A percentile compares a stretch with the other conserved stretches of the same genome.
phyloP scores from a whole-genome alignment of 2,888 invertebrate genomes.

The Aphidius colemani region DNA sequence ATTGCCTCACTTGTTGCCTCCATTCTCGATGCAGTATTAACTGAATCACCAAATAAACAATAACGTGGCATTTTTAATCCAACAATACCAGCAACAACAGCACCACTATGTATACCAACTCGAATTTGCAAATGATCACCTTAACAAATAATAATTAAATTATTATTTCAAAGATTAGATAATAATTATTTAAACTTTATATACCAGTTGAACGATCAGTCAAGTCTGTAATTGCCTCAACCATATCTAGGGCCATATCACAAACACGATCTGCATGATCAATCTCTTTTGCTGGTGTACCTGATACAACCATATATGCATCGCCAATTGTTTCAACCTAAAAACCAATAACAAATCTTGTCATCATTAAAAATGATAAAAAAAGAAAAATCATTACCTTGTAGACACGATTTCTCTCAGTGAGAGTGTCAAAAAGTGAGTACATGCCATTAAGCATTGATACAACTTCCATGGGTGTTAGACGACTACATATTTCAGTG shows the following conservation, averaged over 20 bases:
- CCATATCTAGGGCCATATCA: constrained; percentile 96
- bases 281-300: constrained; percentile 87
- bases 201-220: constrained; percentile 90
- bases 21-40: constrained; percentile 91
- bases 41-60: constrained; percentile 88
- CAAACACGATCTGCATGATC: constrained; percentile 92
- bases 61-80: constrained; percentile 88
- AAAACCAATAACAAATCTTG: background rate
- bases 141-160: constrained; percentile 46
- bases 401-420: constrained; percentile 90
- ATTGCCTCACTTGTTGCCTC: constrained; percentile 91
- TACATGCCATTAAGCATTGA: constrained; percentile 97
- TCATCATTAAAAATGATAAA: background rate
- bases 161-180: background rate
- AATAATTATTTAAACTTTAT: background rate
- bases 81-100: constrained; percentile 92
- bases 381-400: constrained; percentile 69
- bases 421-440: constrained; percentile 93
- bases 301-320: constrained; percentile 97
- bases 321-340: constrained; percentile 98
- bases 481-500: constrained; percentile 94
- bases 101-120: constrained; percentile 88
- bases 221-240: constrained; percentile 87
- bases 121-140: constrained; percentile 81
- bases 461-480: constrained; percentile 97